A percentile compares a stretch with the other conserved stretches of the same genome.
Evolutionary conservation across 2,113 vertebrate species (phyloP).

Genomic region (Oncorhynchus keta): DNA sequence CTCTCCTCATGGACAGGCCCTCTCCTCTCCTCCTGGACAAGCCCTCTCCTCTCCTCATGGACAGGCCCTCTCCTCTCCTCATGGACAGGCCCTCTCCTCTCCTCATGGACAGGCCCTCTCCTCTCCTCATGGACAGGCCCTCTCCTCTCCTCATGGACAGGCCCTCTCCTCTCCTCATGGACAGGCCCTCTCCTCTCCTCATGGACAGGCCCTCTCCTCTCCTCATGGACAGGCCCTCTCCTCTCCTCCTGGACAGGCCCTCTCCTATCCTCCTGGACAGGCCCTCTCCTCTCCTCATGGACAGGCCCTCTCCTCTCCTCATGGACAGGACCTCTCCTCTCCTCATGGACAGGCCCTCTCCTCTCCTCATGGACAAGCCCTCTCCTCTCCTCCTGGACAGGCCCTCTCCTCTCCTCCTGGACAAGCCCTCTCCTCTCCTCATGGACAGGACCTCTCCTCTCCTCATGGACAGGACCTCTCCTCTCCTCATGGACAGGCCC

Average conservation of each 20-base stretch:
- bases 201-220: background rate
- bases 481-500: background rate
- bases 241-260: background rate
- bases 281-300: background rate
- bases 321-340: background rate
- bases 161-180: background rate
- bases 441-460: background rate
- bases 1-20: background rate
- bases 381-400: background rate
- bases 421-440: slow-evolving; percentile 17
- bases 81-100: background rate
- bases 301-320: background rate
- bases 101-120: slow-evolving; percentile 5
- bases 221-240: too few relatives aligned
- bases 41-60: background rate
- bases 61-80: background rate
- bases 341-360: slow-evolving; percentile 5
- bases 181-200: slow-evolving; percentile 17
- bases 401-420: background rate
- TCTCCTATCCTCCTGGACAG: slow-evolving; percentile 25
- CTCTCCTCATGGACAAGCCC: background rate
- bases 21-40: slow-evolving; percentile 21
- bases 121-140: background rate
- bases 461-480: too few relatives aligned
- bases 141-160: background rate